Evolutionary conservation across 1,140 invertebrate species (phyloP), one percentile per base, ranked within the genome.

Genomic region (Drosophila kikkawai): DNA sequence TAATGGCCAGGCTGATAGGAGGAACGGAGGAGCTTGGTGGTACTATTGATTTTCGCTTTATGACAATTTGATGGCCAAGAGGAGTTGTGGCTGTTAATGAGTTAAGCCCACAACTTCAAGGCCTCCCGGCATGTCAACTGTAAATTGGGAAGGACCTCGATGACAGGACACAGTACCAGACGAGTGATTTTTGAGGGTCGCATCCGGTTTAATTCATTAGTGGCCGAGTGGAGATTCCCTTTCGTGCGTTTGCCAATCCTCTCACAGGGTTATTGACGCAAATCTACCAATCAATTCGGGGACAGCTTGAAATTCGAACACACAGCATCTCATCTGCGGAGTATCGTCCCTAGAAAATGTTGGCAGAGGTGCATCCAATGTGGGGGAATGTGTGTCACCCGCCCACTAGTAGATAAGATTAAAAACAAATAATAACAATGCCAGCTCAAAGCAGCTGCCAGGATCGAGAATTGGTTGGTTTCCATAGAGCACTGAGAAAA

Each of bases 11-110:
- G 32, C 79, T 44, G 45, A 51, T 47, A 79, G 77, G 79, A 50
- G 37, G 22, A 47, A 34, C 8, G 41, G 22, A 71, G 29, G 11
- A 57, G 42, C 44, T 17, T 82, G 82, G 59, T 82, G 82, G 59
- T 42, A 26, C 61, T 77, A 87, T 88, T 83, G 83, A 87, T 87
- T 88, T 87, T 87, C 69, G 37, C 63, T 76, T 74, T 69, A 88
- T 70, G 80, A 57, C 76, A 82, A 61, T 83, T 80, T 80, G 68
- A 80, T 87, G 68, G 77, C 53, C 41, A 67, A 45, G 48, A 75
- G 66, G 60, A 80, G 48, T 47, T 64, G 59, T 32, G 66, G 42
- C 61, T 56, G 73, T 60, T 70, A 61, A 84, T 70, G 65, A 69
- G 81, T 80, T 57, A 48, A 48, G 39, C 34, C 41, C 15, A n/a